Percentiles rank a stretch among this genome's conserved stretches.
These are phyloP conservation scores for Drosophila bocki DNA, from an alignment of 1,140 invertebrate species.

Conservation along the genomic window DNA sequence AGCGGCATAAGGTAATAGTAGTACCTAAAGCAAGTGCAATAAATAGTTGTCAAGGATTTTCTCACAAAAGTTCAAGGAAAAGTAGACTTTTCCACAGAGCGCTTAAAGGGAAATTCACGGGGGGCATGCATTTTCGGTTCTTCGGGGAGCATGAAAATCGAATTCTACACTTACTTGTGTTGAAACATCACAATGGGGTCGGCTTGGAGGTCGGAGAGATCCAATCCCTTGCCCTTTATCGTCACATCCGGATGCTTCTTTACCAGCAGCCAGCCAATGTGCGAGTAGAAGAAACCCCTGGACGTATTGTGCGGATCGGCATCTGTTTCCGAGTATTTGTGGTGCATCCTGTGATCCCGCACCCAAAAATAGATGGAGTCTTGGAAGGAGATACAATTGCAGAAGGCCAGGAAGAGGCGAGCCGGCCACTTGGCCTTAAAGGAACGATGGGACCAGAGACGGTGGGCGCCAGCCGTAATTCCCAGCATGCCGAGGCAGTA, in stretches of 20 bases:
- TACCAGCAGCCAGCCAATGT: constrained; percentile 97
- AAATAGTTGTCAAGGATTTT: neutral
- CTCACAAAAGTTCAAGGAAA: too few relatives aligned
- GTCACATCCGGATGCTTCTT: constrained; percentile 96
- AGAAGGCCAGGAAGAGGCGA: constrained; percentile 90
- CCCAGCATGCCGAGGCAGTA: constrained; percentile 89
- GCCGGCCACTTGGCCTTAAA: constrained; percentile 97
- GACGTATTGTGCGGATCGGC: constrained; percentile 98
- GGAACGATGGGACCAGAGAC: constrained; percentile 96
- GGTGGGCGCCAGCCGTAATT: constrained; percentile 97
- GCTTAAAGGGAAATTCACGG: too few relatives aligned
- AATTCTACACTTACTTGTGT: constrained; percentile 89
- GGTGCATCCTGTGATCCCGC: constrained; percentile 97
- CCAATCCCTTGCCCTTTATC: constrained; percentile 93
- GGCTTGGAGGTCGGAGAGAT: constrained; percentile 93
- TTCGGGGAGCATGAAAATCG: too few relatives aligned
- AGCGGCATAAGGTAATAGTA: constrained; percentile 89
- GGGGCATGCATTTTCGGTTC: too few relatives aligned
- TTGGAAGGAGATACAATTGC: constrained; percentile 95
- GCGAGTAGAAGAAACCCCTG: constrained; percentile 97
- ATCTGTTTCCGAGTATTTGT: constrained; percentile 98
- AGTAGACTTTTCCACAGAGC: too few relatives aligned
- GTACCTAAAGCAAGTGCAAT: neutral
- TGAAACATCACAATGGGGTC: constrained; percentile 96
- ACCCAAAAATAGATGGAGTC: constrained; percentile 97